Evolutionary conservation across 2,888 invertebrate genomes (phyloP).

Genomic region (Spisula solida): DNA sequence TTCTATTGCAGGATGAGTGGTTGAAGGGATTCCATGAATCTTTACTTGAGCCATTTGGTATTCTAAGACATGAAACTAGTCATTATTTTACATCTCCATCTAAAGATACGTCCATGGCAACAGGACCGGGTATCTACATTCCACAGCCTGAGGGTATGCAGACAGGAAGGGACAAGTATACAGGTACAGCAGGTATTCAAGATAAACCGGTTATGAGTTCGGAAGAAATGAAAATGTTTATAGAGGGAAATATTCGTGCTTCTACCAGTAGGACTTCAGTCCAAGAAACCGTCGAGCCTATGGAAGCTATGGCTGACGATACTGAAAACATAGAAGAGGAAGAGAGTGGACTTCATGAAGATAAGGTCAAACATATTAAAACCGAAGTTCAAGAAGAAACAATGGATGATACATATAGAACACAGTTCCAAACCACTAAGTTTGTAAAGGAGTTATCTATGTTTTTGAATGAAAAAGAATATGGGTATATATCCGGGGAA

Average conservation of each 20-base stretch:
- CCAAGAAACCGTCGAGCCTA: not conserved
- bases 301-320: not conserved
- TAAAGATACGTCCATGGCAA: not conserved
- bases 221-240: not conserved
- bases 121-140: not conserved
- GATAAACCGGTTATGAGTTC: not conserved
- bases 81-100: not conserved
- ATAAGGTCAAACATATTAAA: not conserved
- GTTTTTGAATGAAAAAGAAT: slow-evolving; percentile 43
- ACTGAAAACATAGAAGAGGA: not conserved
- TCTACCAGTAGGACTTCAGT: not conserved
- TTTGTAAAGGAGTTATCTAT: slow-evolving; percentile 44
- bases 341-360: not conserved
- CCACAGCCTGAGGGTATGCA: not conserved
- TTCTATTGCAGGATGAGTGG: slow-evolving; percentile 72
- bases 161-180: not conserved
- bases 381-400: not conserved
- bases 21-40: slow-evolving; percentile 67
- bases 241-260: not conserved
- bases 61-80: slow-evolving; percentile 46
- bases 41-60: slow-evolving; percentile 31
- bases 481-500: slow-evolving; percentile 40
- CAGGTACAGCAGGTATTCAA: not conserved
- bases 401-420: not conserved
- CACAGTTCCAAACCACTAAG: slow-evolving; percentile 23